Percentiles rank a stretch among this genome's conserved stretches.
phyloP scores from a whole-genome alignment of 2,888 invertebrate genomes.

The Oscheius sp. region DNA sequence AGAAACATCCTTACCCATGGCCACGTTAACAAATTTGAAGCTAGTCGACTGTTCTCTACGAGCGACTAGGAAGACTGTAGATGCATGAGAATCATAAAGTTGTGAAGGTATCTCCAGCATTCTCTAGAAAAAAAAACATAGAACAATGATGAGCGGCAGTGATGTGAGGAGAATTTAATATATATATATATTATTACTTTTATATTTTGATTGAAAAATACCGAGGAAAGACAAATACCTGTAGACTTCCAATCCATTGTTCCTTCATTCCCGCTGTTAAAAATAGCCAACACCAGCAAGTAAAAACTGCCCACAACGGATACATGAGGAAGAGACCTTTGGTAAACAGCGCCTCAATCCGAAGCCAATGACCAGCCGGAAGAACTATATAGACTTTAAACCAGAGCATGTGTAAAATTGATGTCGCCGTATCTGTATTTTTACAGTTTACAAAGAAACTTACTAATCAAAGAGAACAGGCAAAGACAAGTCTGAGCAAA shows the following conservation, averaged over 20 bases:
- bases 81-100: neutral
- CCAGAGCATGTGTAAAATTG: slow-evolving; percentile 13
- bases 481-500: neutral
- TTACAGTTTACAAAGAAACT: neutral
- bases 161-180: too few species aligned
- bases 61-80: neutral
- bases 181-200: neutral
- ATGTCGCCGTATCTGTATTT: neutral
- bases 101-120: neutral
- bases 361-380: neutral
- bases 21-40: neutral
- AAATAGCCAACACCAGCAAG: neutral
- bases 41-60: neutral
- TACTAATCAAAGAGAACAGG: neutral
- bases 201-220: neutral
- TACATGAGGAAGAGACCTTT: neutral
- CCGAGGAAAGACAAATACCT: too few species aligned
- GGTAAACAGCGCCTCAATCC: neutral
- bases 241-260: slow-evolving; percentile 4
- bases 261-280: neutral
- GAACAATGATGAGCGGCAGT: neutral
- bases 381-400: slow-evolving; percentile 4
- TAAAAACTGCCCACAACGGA: slow-evolving; percentile 4
- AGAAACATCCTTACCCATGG: neutral
- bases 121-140: neutral